Conservation (phyloP, 2,888 invertebrate species). For the Drosophila suboccidentalis region DNA sequence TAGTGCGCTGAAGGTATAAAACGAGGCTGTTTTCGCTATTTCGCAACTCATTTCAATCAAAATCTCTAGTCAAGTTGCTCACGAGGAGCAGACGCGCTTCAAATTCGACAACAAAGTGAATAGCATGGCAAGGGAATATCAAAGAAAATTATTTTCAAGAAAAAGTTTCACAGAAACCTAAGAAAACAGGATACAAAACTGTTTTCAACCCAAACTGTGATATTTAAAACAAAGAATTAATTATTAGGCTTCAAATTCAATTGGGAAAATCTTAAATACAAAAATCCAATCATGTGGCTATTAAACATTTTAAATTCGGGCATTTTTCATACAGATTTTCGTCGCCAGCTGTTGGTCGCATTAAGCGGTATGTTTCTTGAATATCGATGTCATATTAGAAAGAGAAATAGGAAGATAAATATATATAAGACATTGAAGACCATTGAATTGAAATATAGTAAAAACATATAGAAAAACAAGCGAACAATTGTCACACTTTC, state of each 20-base stretch:
- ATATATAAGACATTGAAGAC: not conserved
- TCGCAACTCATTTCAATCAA: conserved; percentile 51
- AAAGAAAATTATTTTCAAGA: conserved; percentile 23
- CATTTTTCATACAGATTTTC: conserved; percentile 66
- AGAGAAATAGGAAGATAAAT: not conserved
- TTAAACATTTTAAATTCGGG: conserved; percentile 60
- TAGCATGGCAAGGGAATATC: conserved; percentile 63
- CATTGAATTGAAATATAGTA: not conserved
- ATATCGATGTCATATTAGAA: not conserved
- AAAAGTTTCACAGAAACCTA: conserved; percentile 31
- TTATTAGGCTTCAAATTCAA: not conserved
- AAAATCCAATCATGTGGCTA: conserved; percentile 47
- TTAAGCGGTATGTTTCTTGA: conserved; percentile 66
- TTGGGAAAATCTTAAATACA: not conserved
- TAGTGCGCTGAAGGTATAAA: conserved; percentile 40
- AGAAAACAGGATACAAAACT: not conserved
- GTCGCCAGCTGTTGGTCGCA: conserved; percentile 72
- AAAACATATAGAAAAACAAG: not conserved
- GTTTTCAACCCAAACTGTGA: conserved; percentile 53
- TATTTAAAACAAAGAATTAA: conserved; percentile 15
- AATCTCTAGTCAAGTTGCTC: conserved; percentile 1
- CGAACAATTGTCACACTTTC: not conserved
- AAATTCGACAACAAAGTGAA: conserved; percentile 1
- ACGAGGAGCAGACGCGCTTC: not conserved
- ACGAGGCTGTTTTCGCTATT: conserved; percentile 20